Evolutionary conservation across 2,888 invertebrate genomes (phyloP).

Genomic region (Octodonta nipae): DNA sequence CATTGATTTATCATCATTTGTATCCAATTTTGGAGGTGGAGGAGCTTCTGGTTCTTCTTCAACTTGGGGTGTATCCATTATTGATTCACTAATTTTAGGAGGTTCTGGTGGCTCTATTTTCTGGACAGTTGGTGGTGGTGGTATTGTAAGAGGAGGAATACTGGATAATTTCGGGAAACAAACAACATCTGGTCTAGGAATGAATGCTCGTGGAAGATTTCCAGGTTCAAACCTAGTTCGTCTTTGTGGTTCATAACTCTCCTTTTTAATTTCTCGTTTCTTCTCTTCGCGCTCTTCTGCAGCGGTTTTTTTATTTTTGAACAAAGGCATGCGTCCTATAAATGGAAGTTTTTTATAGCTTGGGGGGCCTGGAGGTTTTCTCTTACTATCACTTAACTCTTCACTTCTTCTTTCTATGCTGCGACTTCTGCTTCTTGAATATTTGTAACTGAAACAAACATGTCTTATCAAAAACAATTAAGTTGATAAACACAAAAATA

Average conservation of each 20-base stretch:
- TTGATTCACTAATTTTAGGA: conserved; percentile 20
- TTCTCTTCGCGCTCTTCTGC: conserved; percentile 37
- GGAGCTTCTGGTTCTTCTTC: conserved; percentile 14
- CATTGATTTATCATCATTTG: conserved; percentile 9
- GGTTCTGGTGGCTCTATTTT: conserved; percentile 22
- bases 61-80: conserved; percentile 1
- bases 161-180: conserved; percentile 33
- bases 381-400: conserved; percentile 10
- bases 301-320: conserved; percentile 44
- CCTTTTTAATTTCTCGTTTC: conserved; percentile 38
- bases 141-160: conserved; percentile 27
- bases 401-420: conserved; percentile 7
- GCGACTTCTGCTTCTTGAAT: conserved; percentile 13
- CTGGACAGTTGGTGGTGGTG: conserved; percentile 19
- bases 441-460: no score
- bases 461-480: no score
- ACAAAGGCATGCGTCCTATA: conserved; percentile 74
- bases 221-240: conserved; percentile 33
- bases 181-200: conserved; percentile 34
- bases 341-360: conserved; percentile 63
- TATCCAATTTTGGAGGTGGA: conserved; percentile 12
- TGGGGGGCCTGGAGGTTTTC: conserved; percentile 33
- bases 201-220: conserved; percentile 31
- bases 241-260: conserved; percentile 32
- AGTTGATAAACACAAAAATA: no score